Conservation (phyloP, 2,797 vertebrate genomes). For the Leptodactylus fallax region DNA sequence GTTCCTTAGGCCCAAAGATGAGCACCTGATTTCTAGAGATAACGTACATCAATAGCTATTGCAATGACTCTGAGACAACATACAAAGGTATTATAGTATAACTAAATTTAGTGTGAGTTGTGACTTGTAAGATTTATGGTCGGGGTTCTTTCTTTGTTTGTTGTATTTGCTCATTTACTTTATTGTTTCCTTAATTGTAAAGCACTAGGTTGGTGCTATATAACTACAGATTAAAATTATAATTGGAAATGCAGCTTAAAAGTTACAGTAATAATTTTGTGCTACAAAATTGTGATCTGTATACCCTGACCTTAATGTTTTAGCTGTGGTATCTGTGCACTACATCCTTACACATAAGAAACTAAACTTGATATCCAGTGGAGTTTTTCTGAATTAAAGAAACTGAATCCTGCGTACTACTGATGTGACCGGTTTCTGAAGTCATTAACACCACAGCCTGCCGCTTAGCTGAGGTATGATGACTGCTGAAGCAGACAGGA, state of each 20-base stretch:
- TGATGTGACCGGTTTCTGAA: constrained; percentile 68
- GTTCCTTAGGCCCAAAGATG: too few species aligned
- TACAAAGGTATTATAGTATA: too few species aligned
- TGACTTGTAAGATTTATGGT: too few species aligned
- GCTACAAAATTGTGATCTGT: not conserved
- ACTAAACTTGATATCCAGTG: constrained; percentile 65
- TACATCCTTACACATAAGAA: constrained; percentile 53
- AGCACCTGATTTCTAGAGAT: too few species aligned
- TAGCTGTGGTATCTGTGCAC: not conserved
- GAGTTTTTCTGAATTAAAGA: constrained; percentile 65
- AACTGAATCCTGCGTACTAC: constrained; percentile 68
- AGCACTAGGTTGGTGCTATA: too few species aligned
- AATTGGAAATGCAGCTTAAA: not conserved
- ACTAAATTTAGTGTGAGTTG: too few species aligned
- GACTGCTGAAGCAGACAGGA: constrained; percentile 70
- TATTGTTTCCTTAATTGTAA: too few species aligned
- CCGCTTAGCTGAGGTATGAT: constrained; percentile 66
- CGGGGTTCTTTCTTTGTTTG: too few species aligned
- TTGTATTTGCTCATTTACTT: too few species aligned
- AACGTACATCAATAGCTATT: too few species aligned
- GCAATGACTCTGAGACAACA: too few species aligned
- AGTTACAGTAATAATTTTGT: not conserved
- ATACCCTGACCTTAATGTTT: not conserved
- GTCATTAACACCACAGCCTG: constrained; percentile 70
- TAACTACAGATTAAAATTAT: too few species aligned